Evolutionary conservation across 2,113 vertebrate species (phyloP), one percentile per base, ranked within the genome.

Genomic region (Patagioenas fasciata): DNA sequence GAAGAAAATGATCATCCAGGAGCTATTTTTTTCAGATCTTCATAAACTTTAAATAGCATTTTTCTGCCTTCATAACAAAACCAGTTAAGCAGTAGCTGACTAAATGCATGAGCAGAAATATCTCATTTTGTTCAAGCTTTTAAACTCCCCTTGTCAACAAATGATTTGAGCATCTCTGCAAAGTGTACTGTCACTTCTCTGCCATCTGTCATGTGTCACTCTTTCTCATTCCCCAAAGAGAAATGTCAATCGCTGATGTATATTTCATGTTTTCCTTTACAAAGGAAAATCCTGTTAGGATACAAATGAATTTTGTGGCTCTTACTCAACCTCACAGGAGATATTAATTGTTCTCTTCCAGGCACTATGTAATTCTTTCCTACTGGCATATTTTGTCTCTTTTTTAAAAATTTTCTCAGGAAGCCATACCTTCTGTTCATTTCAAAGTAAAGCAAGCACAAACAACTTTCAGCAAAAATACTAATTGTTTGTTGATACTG

Each of bases 201-300:
- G 83, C 95, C 90, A 89, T 94, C 96, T 96, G 92, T 89, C 93
- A 94, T 28, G 24, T 60, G 36, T 92, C 92, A 93, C 70, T 94
- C 88, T 47, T 77, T 31, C 65, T 66, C 72, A 11, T 74, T 87
- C 88, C 90, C 70, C 80, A 62, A 44, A 77, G 92, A 92, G 73
- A 92, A 95, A 95, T 89, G 83, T 86, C 93, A 92, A 31, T 69
- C 0, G 1, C 28, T 88, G 92, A 93, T 79, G 94, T 91, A 36
- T 77, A 64, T 47, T 92, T 65, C 77, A 36, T 64, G 32, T 89
- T 91, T 96, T 65, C 31, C 66, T 91, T 78, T 44, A 81, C 20
- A 64, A 72, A 89, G 47, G 77, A 86, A 92, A 95, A 95, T 89
- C 77, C 48, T 81, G 53, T 71, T 84, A 94, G 50, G 83, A 54